Conservation (phyloP, 2,797 vertebrate genomes). For the Sebastes diaconus region DNA sequence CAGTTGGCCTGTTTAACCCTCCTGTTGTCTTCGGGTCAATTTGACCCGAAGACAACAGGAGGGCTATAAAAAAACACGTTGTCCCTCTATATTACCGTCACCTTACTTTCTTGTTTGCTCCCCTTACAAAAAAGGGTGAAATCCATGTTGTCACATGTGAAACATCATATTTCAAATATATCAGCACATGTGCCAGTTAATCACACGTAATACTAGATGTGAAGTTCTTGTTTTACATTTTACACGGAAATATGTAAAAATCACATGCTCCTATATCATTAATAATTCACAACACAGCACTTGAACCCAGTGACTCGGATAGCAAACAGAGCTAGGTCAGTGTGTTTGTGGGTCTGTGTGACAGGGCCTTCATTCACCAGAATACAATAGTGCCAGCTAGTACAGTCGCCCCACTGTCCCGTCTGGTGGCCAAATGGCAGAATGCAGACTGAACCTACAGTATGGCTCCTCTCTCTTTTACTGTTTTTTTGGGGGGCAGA, state of each 20-base stretch:
- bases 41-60: too few relatives aligned
- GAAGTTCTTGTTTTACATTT: not conserved
- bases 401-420: conserved; percentile 72
- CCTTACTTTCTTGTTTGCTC: too few relatives aligned
- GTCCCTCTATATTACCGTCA: too few relatives aligned
- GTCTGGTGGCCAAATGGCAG: conserved; percentile 64
- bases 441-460: conserved; percentile 62
- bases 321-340: conserved; percentile 44
- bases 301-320: conserved; percentile 30
- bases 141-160: not conserved
- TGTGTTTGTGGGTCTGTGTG: conserved; percentile 55
- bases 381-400: conserved; percentile 77
- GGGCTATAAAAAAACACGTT: not conserved
- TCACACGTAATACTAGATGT: not conserved
- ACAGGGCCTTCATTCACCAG: conserved; percentile 70
- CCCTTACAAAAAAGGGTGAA: too few relatives aligned
- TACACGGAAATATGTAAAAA: not conserved
- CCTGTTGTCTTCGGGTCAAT: too few relatives aligned
- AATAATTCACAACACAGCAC: not conserved
- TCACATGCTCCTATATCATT: not conserved
- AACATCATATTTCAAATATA: not conserved
- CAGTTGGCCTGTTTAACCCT: too few relatives aligned
- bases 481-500: conserved; percentile 3
- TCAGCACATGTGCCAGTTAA: not conserved
- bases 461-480: conserved; percentile 43